These are phyloP conservation scores for Halcyon badia DNA, from an alignment of 2,797 vertebrate genomes.

Conservation along the genomic window DNA sequence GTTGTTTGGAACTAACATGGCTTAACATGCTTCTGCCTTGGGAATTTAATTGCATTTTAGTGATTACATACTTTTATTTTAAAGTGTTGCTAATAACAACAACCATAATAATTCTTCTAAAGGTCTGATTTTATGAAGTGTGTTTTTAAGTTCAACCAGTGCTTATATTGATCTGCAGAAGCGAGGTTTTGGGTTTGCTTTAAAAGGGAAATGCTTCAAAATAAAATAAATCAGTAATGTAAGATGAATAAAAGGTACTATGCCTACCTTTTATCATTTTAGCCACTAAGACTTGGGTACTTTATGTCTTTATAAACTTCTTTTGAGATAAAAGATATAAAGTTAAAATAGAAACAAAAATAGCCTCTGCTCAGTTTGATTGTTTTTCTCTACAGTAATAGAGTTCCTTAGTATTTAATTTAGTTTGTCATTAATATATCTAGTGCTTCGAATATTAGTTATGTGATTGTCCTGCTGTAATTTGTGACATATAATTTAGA, in stretches of 20 bases:
- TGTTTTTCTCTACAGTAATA: background rate
- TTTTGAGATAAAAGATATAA: background rate
- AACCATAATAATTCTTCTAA: constrained; percentile 16
- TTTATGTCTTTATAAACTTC: background rate
- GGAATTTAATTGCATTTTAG: constrained; percentile 26
- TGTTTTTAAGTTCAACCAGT: background rate
- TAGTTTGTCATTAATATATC: constrained; percentile 12
- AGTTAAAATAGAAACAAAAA: background rate
- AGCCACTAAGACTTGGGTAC: background rate
- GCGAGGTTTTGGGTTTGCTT: background rate
- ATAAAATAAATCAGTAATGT: background rate
- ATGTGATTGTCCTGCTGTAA: constrained; percentile 2
- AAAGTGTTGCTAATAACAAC: constrained; percentile 12
- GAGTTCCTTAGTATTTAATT: constrained; percentile 57
- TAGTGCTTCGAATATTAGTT: constrained; percentile 51
- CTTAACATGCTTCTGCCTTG: background rate
- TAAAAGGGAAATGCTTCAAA: background rate
- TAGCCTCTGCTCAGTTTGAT: background rate
- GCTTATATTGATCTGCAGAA: background rate
- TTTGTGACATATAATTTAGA: constrained; percentile 58
- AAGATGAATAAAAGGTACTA: background rate
- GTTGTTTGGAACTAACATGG: constrained; percentile 40
- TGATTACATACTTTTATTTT: constrained; percentile 47
- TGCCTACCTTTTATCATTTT: background rate
- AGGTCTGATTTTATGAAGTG: background rate